Conservation (phyloP, 2,797 vertebrate genomes). For the Acanthis flammea region DNA sequence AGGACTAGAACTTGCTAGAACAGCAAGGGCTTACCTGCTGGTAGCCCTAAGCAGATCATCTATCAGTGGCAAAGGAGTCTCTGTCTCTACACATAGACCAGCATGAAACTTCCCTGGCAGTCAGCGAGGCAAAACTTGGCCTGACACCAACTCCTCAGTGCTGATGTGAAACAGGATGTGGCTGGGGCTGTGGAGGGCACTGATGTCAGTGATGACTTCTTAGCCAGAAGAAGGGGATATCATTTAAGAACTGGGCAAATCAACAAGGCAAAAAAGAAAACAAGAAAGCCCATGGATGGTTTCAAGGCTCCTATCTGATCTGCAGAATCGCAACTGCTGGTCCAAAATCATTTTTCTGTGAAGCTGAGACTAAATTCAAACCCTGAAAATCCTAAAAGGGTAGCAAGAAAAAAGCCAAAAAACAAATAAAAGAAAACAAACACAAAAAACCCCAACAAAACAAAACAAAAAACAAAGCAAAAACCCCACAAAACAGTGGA, state of each 20-base stretch:
- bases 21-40: background rate
- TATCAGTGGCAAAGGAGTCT: background rate
- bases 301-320: background rate
- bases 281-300: background rate
- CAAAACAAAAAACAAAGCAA: background rate
- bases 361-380: background rate
- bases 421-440: background rate
- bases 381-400: background rate
- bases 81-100: background rate
- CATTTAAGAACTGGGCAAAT: background rate
- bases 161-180: rapidly evolving
- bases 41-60: background rate
- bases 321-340: background rate
- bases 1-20: background rate
- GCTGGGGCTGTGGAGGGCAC: background rate
- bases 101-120: background rate
- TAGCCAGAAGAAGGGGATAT: background rate
- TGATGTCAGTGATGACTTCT: background rate
- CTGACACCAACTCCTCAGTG: background rate
- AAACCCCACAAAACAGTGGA: background rate
- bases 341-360: background rate
- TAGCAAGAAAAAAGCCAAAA: background rate
- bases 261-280: background rate
- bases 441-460: no score
- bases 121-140: background rate